Percentiles rank a stretch among this genome's conserved stretches.
These are phyloP conservation scores for Oscheius sp. DNA, from an alignment of 2,888 invertebrate species.

Conservation along the genomic window DNA sequence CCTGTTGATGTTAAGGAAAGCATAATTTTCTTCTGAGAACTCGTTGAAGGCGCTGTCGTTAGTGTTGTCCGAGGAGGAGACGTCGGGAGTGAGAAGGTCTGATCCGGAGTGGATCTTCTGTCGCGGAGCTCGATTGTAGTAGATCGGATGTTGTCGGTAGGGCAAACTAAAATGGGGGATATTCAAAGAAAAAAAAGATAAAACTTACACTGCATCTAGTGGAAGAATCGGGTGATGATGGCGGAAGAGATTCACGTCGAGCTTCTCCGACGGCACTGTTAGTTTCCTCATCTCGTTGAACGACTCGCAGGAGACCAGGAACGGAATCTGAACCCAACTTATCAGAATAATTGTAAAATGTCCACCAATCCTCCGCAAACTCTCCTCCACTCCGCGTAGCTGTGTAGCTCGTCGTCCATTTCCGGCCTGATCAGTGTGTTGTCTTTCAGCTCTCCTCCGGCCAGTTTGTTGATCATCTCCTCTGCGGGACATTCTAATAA, in stretches of 20 bases:
- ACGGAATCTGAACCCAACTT: background rate
- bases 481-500: slow-evolving; percentile 1
- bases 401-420: background rate
- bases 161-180: background rate
- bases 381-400: background rate
- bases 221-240: background rate
- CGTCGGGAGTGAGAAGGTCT: too few relatives aligned
- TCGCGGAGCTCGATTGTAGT: too few relatives aligned
- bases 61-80: background rate
- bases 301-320: background rate
- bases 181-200: background rate
- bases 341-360: background rate
- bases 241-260: slow-evolving; percentile 1
- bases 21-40: background rate
- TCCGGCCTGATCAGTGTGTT: slow-evolving; percentile 4
- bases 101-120: too few relatives aligned
- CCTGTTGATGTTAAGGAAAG: background rate
- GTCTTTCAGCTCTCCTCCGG: background rate
- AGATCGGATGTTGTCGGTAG: background rate
- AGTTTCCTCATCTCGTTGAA: background rate
- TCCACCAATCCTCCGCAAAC: slow-evolving; percentile 5
- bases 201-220: background rate
- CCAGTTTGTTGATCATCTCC: background rate
- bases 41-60: background rate
- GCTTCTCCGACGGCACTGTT: background rate